These are phyloP conservation scores for Lepidochrysops patricia DNA, from an alignment of 2,888 invertebrate species.

Conservation along the genomic window DNA sequence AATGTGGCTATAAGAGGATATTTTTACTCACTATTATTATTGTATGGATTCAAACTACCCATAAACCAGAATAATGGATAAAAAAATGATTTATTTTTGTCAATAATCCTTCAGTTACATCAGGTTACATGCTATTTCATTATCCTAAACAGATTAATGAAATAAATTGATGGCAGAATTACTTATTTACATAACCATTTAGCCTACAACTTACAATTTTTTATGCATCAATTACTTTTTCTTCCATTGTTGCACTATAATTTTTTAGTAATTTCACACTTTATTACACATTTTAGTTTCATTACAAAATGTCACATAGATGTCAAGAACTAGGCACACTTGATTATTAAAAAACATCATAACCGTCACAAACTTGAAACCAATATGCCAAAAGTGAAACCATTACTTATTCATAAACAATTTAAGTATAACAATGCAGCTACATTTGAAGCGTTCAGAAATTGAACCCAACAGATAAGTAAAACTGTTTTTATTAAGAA, in stretches of 20 bases:
- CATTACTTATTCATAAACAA: background rate
- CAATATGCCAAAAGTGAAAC: background rate
- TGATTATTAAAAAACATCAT: conserved; percentile 16
- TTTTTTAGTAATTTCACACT: conserved; percentile 7
- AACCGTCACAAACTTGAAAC: background rate
- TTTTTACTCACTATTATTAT: no score
- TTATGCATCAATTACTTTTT: conserved; percentile 48
- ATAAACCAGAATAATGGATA: no score
- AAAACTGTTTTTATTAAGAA: conserved; percentile 45
- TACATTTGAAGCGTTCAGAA: conserved; percentile 30
- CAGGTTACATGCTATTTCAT: no score
- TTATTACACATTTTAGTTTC: conserved; percentile 9
- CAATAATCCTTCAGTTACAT: no score
- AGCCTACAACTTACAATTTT: conserved; percentile 59
- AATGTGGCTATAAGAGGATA: background rate
- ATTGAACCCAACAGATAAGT: conserved; percentile 31
- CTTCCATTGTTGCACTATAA: conserved; percentile 16
- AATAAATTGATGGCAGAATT: no score
- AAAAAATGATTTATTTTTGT: no score
- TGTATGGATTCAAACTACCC: no score
- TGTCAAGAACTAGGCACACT: conserved; percentile 33
- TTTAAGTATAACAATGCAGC: background rate
- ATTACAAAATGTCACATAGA: conserved; percentile 26
- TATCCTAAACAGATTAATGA: no score
- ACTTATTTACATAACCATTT: no score